Base-by-base conservation (phyloP, 1,140 invertebrate genomes). In the Euschistus heros region DNA sequence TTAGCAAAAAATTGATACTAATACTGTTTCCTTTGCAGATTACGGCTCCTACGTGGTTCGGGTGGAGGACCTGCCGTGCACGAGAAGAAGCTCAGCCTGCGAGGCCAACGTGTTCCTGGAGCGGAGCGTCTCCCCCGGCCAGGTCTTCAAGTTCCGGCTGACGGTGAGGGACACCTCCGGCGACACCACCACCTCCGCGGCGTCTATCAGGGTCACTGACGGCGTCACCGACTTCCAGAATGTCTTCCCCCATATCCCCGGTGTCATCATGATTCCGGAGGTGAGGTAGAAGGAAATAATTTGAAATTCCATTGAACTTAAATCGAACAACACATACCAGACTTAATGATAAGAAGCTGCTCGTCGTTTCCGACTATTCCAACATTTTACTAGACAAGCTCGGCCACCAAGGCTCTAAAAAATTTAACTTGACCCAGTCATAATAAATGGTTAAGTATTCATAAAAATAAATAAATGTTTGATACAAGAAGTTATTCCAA, bases 161-260 rank as follows among this genome's bases (percentile, higher is more conserved):
- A 84, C 84, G 33, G 88, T 90, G 30, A 79, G 80, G 67, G 88
- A 91, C 76, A 86, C 87, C 61, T 85, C 84, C 72, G 88, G 89
- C 47, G 82, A 88, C 68, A 84, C 81, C 69, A 84, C 86, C 66
- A 83, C 82, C 57, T 85, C 90, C 73, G 82, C 86, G 68, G 89
- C 88, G 70, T 88, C 88, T 60, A 86, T 93, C 75, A 85, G 85
- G 37, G 88, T 87, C 55, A 91, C 89, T 27, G 88, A 90, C 75
- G 85, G 85, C 26, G 87, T 86, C 15, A 88, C 87, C 61, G 84
- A 86, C 24, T 79, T 84, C 69, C 85, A 86, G 72, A 82, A 83
- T 69, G 88, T 91, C 75, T 91, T 92, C 74, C 88, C 89, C n/a
- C 87, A 89, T 68, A 85, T 88, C 70, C 88, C 88, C 10, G 81